Evolutionary conservation across 2,888 invertebrate species (phyloP).

Genomic region (Nymphalis urticae): DNA sequence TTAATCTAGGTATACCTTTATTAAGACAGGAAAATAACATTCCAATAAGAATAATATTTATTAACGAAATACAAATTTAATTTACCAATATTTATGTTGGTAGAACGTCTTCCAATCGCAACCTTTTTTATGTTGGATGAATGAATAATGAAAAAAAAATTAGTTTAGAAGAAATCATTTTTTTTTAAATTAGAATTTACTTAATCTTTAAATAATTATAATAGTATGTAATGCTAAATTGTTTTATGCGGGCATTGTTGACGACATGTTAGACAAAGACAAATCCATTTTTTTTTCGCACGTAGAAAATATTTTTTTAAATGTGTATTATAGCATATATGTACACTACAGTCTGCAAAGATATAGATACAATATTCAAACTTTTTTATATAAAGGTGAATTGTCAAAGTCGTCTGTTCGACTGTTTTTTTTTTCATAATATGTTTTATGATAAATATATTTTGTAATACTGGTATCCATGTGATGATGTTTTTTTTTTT

Average conservation of each 20-base stretch:
- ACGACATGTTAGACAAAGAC: too few species aligned
- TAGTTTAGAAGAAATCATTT: neutral
- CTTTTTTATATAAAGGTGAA: neutral
- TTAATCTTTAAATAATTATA: neutral
- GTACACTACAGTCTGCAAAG: neutral
- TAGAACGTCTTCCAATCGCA: slow-evolving; percentile 14
- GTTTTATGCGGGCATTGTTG: too few species aligned
- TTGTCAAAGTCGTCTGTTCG: slow-evolving; percentile 17
- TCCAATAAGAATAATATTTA: slow-evolving; percentile 21
- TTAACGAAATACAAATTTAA: slow-evolving; percentile 13
- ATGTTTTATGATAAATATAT: slow-evolving; percentile 19
- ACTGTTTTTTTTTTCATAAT: slow-evolving; percentile 15
- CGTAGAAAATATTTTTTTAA: too few species aligned
- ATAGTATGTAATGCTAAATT: neutral
- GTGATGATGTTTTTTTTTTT: slow-evolving; percentile 37
- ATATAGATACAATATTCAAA: neutral
- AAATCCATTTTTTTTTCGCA: too few species aligned
- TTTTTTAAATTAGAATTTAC: neutral
- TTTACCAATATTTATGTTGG: slow-evolving; percentile 13
- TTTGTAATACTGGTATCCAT: slow-evolving; percentile 27
- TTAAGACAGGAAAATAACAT: slow-evolving; percentile 23
- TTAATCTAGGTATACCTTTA: slow-evolving; percentile 15
- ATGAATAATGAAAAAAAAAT: neutral
- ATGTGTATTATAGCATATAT: too few species aligned
- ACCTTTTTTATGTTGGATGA: neutral